Base-by-base conservation (phyloP, 2,888 invertebrate species). In the Eupithecia subfuscata region DNA sequence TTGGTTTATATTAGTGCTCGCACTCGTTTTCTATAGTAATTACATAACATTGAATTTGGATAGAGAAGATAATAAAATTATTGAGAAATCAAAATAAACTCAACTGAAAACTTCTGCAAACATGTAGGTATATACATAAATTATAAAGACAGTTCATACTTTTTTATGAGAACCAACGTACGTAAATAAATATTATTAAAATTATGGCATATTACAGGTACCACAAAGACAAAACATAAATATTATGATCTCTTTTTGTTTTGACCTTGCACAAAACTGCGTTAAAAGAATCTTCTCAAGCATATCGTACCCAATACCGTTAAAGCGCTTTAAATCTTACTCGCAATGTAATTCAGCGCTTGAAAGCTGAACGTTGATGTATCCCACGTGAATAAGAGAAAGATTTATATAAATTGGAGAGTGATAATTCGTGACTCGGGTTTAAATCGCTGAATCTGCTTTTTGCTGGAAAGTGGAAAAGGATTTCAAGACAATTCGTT, bases 331-430 rank as follows among this genome's bases (percentile, higher is more conserved):
- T 67, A 67, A 67, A 67, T 67, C 67, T 67, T 34, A 67, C 67
- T 37, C n/a, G 60, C 22, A 40, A n/a, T 67, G 75, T 77, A 74
- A 67, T 78, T 78, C 71, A 73, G 74, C 67, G 67, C 40, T 64
- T 67, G 30, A 60, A 60, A 37, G 65, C 37, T 56, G 40, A 37
- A 25, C 71, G 71, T 11, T 30, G 52, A 67, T 67, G 72, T 52
- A 56, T 72, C 71, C 64, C 43, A 40, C 25, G 56, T 40, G 74
- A 65, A 52, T 65, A 74, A 65, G 65, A 74, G 37, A 65, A 69
- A 69, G 70, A 74, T 73, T 69, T 73, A 73, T 73, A 73, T 73
- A 73, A 73, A 74, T 70, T 70, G 69, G 70, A 65, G 70, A 67
- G 74, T 74, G 73, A 69, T 73, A 64, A 74, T 70, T 65, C 74